Evolutionary conservation across 2,113 vertebrate species (phyloP).

Genomic region (Smithornis capensis): DNA sequence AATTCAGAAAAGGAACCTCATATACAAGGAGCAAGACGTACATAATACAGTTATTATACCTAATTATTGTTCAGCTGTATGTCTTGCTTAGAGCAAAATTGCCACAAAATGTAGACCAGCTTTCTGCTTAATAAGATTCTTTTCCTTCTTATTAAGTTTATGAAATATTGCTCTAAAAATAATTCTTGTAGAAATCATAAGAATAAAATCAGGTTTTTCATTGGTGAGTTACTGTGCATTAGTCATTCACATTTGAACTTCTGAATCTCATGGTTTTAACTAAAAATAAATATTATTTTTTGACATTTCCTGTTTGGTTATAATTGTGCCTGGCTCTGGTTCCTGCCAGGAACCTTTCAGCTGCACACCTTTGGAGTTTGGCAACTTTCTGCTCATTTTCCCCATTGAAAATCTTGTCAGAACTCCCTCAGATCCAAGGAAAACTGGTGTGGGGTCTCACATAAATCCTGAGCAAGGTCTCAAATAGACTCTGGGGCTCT

Average conservation of each 20-base stretch:
- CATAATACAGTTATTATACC: conserved; percentile 45
- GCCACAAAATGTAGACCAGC: conserved; percentile 32
- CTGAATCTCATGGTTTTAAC: neutral
- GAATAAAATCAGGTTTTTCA: neutral
- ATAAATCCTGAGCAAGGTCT: neutral
- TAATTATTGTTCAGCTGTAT: conserved; percentile 44
- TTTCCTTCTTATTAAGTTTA: conserved; percentile 56
- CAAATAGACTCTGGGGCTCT: neutral
- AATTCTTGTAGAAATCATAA: neutral
- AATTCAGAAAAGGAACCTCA: neutral
- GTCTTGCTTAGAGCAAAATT: conserved; percentile 49
- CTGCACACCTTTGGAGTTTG: neutral
- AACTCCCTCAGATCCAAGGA: neutral
- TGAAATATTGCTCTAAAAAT: conserved; percentile 45
- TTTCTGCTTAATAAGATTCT: conserved; percentile 57
- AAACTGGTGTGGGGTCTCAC: neutral
- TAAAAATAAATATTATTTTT: conserved; percentile 33
- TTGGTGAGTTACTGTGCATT: neutral
- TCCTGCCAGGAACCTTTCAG: neutral
- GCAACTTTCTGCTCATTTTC: neutral
- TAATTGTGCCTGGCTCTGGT: neutral
- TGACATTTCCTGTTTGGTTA: neutral
- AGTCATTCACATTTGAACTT: conserved; percentile 21
- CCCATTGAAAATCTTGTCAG: neutral
- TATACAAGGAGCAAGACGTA: conserved; percentile 14